Conservation (phyloP, 2,113 vertebrate genomes). For the Ochotona princeps region DNA sequence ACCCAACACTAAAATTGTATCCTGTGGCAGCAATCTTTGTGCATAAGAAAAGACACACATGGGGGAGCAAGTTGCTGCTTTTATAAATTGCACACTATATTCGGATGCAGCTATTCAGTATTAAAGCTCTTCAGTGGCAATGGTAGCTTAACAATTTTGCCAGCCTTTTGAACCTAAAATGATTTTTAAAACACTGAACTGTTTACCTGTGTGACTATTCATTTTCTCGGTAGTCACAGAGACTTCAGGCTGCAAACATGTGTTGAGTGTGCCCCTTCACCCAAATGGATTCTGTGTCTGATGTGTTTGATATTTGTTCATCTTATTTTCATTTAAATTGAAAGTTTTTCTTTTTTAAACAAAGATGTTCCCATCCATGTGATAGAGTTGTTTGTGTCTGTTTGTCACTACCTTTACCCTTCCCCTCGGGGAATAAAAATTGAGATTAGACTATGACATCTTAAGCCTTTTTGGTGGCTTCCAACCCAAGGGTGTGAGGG, state of each 20-base stretch:
- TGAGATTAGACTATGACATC: slow-evolving; percentile 77
- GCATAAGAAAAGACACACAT: slow-evolving; percentile 67
- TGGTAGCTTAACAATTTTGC: slow-evolving; percentile 57
- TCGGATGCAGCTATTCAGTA: slow-evolving; percentile 29
- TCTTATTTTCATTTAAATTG: slow-evolving; percentile 82
- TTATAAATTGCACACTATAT: slow-evolving; percentile 12
- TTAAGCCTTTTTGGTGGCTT: slow-evolving; percentile 72
- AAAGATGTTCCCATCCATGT: slow-evolving; percentile 76
- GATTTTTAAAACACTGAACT: slow-evolving; percentile 1
- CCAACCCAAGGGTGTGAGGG: slow-evolving; percentile 82
- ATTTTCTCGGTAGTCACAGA: slow-evolving; percentile 77
- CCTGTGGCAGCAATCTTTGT: slow-evolving; percentile 44
- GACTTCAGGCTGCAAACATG: slow-evolving; percentile 85
- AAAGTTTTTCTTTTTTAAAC: slow-evolving; percentile 59
- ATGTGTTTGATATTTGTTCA: slow-evolving; percentile 84
- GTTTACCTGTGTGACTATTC: slow-evolving; percentile 71
- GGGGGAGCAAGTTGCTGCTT: slow-evolving; percentile 68
- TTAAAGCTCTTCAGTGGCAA: slow-evolving; percentile 67
- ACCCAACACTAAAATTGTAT: slow-evolving; percentile 53
- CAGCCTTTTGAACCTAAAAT: slow-evolving; percentile 70
- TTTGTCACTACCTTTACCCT: slow-evolving; percentile 58
- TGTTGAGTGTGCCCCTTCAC: slow-evolving; percentile 86
- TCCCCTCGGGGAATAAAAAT: slow-evolving; percentile 70
- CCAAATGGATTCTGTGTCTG: slow-evolving; percentile 88
- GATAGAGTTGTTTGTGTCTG: slow-evolving; percentile 76